Evolutionary conservation across 2,797 vertebrate genomes (phyloP).

Genomic region (Gallinago solitaria): DNA sequence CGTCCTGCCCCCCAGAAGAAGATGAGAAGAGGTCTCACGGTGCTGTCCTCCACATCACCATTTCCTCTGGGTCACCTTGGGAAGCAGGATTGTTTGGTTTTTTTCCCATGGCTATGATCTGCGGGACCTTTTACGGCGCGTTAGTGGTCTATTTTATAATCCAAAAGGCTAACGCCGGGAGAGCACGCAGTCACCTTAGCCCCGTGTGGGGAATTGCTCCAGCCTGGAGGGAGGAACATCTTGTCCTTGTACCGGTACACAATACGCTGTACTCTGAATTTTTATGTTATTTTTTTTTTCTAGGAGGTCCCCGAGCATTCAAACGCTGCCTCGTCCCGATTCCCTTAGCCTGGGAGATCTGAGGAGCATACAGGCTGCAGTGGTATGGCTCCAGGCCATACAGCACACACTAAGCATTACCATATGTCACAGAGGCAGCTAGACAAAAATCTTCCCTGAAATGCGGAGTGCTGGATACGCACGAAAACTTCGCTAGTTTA

Average conservation of each 20-base stretch:
- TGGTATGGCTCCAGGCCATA: conserved; percentile 67
- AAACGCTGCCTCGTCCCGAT: not conserved
- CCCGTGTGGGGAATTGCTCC: not conserved
- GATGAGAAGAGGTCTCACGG: not conserved
- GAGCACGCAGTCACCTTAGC: conserved; percentile 20
- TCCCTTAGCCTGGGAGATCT: conserved; percentile 63
- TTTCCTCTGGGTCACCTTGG: conserved; percentile 54
- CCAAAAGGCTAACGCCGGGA: not conserved
- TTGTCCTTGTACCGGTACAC: not conserved
- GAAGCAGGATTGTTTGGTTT: not conserved
- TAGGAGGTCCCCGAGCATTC: conserved; percentile 22
- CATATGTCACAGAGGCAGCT: conserved; percentile 68
- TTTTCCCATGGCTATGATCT: conserved; percentile 37
- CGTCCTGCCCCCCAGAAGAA: fast-evolving
- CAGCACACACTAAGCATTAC: conserved; percentile 64
- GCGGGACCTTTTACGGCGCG: not conserved
- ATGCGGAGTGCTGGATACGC: not conserved
- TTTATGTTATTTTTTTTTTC: not conserved
- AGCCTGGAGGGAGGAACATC: conserved; percentile 20
- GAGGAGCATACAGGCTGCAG: conserved; percentile 65
- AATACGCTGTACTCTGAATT: not conserved
- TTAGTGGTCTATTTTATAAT: not conserved
- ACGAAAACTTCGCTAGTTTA: not conserved
- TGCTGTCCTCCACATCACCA: not conserved
- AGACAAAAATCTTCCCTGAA: conserved; percentile 58